Base-by-base conservation (phyloP, 2,888 invertebrate genomes). In the Poecilobothrus nobilitatus region DNA sequence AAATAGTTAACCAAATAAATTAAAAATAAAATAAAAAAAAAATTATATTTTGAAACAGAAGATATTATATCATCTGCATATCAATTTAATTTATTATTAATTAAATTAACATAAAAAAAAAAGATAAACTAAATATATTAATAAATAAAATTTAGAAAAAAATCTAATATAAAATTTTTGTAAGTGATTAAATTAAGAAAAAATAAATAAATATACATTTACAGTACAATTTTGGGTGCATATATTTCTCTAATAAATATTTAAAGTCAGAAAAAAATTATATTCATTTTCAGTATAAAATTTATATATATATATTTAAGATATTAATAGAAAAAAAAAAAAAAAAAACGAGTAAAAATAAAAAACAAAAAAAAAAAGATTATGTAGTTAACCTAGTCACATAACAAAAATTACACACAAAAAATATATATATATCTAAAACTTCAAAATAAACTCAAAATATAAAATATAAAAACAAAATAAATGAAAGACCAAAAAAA, bases 141-240 rank as follows among this genome's bases (percentile, higher is more conserved):
- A 18, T 53, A 18, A 53, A 18, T 12, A n/a, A 53, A 53, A 53
- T 15, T 53, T 53, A 53, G 53, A 18, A 15, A 53, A 53, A 53
- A 53, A n/a, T 53, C 18, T 18, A 53, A 53, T 53, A 53, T 12
- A 18, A 18, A 53, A 53, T 53, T 53, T 53, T 53, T 53, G 53
- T 53, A 53, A 53, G 53, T 53, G 9, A 53, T 53, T 53, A 53
- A 53, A 53, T 53, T 53, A 53, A 53, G 53, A n/a, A 53, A 53
- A 53, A 53, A 53, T 18, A 53, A 53, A 53, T 12, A n/a, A 53
- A 41, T 41, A 41, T 12, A n/a, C n/a, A 53, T 12, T 53, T 18
- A 53, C 53, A 53, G 53, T 53, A 53, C 53, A 53, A 53, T 53
- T 53, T 53, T 53, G 53, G 53, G 53, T 53, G 53, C 53, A 53